Conservation (phyloP, 2,797 vertebrate genomes). For the Micropoecilia bifurca region DNA sequence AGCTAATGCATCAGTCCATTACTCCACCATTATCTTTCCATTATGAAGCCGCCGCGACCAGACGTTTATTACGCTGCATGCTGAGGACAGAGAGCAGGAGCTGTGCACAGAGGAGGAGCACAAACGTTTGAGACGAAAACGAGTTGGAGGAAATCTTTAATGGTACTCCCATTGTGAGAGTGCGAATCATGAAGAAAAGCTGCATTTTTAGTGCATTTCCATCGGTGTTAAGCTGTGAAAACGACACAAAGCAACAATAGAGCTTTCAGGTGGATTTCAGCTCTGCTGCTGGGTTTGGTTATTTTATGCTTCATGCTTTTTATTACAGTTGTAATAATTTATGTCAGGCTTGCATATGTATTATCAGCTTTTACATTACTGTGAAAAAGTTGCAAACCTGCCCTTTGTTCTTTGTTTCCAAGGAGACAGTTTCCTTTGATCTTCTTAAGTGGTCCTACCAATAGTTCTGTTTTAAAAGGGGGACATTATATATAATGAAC, state of each 20-base stretch:
- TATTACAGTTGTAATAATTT: background rate
- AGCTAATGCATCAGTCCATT: constrained; percentile 72
- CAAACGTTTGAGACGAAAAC: constrained; percentile 15
- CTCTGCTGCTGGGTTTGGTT: background rate
- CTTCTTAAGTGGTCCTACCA: background rate
- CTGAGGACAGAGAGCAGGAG: constrained; percentile 35
- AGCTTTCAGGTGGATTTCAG: background rate
- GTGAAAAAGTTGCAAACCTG: background rate
- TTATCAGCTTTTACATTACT: background rate
- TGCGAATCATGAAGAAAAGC: background rate
- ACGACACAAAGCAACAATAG: background rate
- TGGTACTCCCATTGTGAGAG: constrained; percentile 13
- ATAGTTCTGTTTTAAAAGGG: background rate
- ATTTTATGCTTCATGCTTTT: constrained; percentile 1
- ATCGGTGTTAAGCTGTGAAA: background rate
- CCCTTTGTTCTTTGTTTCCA: background rate
- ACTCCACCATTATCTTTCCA: constrained; percentile 63
- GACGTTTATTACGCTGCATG: constrained; percentile 42
- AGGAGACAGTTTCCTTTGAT: background rate
- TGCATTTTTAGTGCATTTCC: background rate
- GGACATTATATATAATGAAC: too few species aligned
- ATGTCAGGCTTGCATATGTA: background rate
- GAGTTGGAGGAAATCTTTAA: constrained; percentile 9
- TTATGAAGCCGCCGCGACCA: constrained; percentile 55
- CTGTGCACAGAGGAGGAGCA: constrained; percentile 8